Percentiles rank a stretch among this genome's conserved stretches.
phyloP scores from a whole-genome alignment of 2,113 vertebrate genomes.

The Cyprinodon variegatus region DNA sequence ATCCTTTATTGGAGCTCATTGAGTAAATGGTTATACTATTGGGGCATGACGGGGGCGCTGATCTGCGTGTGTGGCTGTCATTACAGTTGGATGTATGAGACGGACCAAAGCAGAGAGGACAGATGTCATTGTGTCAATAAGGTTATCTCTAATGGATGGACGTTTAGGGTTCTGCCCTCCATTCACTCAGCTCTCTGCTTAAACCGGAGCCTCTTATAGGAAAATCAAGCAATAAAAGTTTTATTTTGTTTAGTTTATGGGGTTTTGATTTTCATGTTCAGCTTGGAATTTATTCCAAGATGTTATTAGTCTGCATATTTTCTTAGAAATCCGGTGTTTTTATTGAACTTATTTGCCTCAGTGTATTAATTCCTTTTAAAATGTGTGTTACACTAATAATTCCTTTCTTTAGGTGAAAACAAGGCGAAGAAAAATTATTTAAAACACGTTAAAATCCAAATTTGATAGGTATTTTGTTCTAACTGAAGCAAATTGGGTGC shows the following conservation, averaged over 20 bases:
- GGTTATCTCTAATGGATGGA: constrained; percentile 67
- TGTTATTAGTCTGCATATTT: neutral
- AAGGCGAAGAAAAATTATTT: neutral
- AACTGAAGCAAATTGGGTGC: neutral
- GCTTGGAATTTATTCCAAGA: neutral
- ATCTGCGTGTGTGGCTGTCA: constrained; percentile 24
- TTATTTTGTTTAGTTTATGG: neutral
- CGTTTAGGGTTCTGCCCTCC: constrained; percentile 60
- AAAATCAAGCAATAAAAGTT: constrained; percentile 33
- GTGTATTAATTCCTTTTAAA: neutral
- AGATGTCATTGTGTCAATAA: constrained; percentile 68
- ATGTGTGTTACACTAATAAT: neutral
- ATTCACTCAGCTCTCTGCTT: constrained; percentile 46
- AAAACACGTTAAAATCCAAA: neutral
- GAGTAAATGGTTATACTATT: constrained; percentile 57
- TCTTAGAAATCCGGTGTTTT: neutral
- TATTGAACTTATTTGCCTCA: neutral
- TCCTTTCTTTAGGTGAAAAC: neutral
- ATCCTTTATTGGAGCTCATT: constrained; percentile 61
- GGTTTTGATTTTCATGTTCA: neutral
- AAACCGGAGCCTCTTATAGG: constrained; percentile 23
- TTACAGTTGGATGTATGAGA: constrained; percentile 61
- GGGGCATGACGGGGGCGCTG: constrained; percentile 39
- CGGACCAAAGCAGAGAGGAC: constrained; percentile 47
- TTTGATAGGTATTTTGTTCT: neutral